Conservation (phyloP, 2,888 invertebrate species). For the Mythimna pallens region DNA sequence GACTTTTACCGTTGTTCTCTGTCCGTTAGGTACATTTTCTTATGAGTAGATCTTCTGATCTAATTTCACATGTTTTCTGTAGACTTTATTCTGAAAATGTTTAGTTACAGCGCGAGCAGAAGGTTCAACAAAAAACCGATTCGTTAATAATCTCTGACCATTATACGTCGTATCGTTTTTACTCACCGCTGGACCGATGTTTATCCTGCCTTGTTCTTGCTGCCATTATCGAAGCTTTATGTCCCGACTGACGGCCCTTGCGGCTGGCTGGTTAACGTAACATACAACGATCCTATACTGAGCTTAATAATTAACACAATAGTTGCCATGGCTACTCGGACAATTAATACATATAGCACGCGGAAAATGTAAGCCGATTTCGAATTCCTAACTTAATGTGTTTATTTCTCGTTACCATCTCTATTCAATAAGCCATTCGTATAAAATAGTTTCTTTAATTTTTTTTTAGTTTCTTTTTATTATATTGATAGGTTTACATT, state of each 20-base stretch:
- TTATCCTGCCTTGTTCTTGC: constrained; percentile 15
- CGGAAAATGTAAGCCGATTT: background rate
- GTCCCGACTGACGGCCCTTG: background rate
- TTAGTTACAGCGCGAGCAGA: constrained; percentile 2
- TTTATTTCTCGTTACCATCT: background rate
- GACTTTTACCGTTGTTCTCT: too few relatives aligned
- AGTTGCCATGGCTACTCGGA: background rate
- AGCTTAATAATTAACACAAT: background rate
- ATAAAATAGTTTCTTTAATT: background rate
- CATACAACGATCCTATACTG: background rate
- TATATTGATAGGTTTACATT: too few relatives aligned
- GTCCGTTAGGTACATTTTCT: too few relatives aligned
- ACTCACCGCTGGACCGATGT: background rate
- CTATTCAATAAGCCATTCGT: background rate
- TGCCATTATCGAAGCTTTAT: constrained; percentile 4
- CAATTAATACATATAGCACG: background rate
- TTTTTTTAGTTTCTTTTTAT: background rate
- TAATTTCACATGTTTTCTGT: background rate
- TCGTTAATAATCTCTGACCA: constrained; percentile 11
- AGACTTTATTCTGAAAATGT: constrained; percentile 4
- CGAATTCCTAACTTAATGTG: background rate
- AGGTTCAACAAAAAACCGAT: constrained; percentile 30
- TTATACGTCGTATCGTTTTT: constrained; percentile 4
- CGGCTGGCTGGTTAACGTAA: background rate
- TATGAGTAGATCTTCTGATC: background rate